Evolutionary conservation across 2,888 invertebrate genomes (phyloP).

Genomic region (Chrysolina americana): DNA sequence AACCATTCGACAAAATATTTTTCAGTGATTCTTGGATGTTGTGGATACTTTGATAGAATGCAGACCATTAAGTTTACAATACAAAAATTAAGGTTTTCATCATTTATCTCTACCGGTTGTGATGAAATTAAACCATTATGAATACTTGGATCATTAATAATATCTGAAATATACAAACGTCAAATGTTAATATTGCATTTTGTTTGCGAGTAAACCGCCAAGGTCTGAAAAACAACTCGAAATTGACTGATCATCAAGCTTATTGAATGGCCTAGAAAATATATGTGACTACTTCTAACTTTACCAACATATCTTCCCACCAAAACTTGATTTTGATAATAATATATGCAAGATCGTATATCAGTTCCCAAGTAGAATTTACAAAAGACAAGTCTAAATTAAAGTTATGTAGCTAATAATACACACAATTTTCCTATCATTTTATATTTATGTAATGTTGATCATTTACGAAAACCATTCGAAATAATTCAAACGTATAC

Average conservation of each 20-base stretch:
- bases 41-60: too few species aligned
- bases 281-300: neutral
- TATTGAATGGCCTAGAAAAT: neutral
- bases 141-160: neutral
- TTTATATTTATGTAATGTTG: neutral
- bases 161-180: neutral
- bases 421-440: neutral
- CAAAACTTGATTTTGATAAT: too few species aligned
- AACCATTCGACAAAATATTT: too few species aligned
- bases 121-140: neutral
- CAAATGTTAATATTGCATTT: neutral
- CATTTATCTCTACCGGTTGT: neutral
- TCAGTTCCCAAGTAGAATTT: neutral
- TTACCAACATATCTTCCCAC: too few species aligned
- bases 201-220: neutral
- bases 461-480: neutral
- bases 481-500: neutral
- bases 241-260: neutral
- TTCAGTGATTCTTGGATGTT: too few species aligned
- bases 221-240: slow-evolving; percentile 5
- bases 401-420: too few species aligned
- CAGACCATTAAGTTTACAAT: neutral
- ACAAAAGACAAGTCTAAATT: neutral
- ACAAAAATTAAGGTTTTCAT: neutral
- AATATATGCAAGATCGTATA: too few species aligned